Base-by-base conservation (phyloP, 2,797 vertebrate species). In the Diglossa cyanea region DNA sequence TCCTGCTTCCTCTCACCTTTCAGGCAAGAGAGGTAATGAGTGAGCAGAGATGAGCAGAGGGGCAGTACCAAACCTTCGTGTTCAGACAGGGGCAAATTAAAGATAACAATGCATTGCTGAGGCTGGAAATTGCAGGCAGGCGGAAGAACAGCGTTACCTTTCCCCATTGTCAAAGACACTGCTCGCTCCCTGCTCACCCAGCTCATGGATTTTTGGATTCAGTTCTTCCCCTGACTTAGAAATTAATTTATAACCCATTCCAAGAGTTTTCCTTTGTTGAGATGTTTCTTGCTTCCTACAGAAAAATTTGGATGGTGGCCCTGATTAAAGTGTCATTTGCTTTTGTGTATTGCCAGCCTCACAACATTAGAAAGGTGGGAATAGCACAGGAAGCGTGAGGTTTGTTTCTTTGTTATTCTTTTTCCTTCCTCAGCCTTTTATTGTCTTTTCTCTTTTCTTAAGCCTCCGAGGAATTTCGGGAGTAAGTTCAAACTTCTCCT, bases 381-480 rank as follows among this genome's bases (percentile, higher is more conserved):
- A 72, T 30, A 48, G 31, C 51, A 31, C 35, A 58, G 75, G 53
- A 90, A 86, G 54, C 33, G 13, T 25, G 21, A 75, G 31, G 16
- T 61, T 91, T 71, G 54, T 50, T 83, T 57, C 45, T 80, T 84
- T 90, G 60, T 75, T 71, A 42, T 77, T 82, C 53, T 57, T 51
- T 45, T 11, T 16, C 25, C 14, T 15, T 28, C 12, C 24, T 26
- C 20, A 37, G 7, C 16, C 50, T 58, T 94, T 92, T 75, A 72
- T 78, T 91, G 55, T 78, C 30, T 53, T 74, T 78, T 61, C 30
- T 85, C 51, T 75, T 89, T 94, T 92, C 90, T 85, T 83, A 94
- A 93, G 75, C 53, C 81, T 68, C 65, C 78, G 91, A 91, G 94
- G 95, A 96, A 95, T 96, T 96, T 96, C 57, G 6, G 65, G 68